Percentiles rank a stretch among this genome's conserved stretches.
phyloP scores from a whole-genome alignment of 2,113 vertebrate species.

The Thamnophis sirtalis region DNA sequence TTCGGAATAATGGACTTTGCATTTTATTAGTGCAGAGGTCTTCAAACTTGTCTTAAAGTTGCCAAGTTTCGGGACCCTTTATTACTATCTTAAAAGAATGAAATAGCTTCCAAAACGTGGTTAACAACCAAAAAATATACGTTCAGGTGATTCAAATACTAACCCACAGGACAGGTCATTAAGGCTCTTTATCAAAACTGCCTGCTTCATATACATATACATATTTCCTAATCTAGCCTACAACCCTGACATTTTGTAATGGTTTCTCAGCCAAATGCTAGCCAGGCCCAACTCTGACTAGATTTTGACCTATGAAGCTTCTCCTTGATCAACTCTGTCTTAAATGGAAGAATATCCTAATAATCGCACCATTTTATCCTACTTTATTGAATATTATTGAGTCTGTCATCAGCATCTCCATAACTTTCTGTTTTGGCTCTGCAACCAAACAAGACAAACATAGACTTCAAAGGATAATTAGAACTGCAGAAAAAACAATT shows the following conservation, averaged over 20 bases:
- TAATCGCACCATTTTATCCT: not conserved
- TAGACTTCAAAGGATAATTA: too few relatives aligned
- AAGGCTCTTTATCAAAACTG: not conserved
- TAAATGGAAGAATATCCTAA: not conserved
- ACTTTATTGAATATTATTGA: too few relatives aligned
- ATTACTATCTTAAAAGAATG: not conserved
- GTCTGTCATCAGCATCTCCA: too few relatives aligned
- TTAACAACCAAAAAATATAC: not conserved
- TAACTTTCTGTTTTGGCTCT: too few relatives aligned
- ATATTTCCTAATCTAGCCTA: not conserved
- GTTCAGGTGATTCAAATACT: not conserved
- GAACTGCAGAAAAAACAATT: too few relatives aligned
- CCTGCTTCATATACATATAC: too few relatives aligned
- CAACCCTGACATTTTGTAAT: not conserved
- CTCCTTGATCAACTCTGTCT: not conserved
- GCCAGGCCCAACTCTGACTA: not conserved
- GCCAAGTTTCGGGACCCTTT: too few relatives aligned
- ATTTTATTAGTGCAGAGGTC: not conserved
- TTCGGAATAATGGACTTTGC: not conserved
- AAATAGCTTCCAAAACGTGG: not conserved
- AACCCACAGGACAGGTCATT: not conserved
- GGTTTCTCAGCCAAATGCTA: not conserved
- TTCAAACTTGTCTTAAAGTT: too few relatives aligned
- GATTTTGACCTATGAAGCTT: not conserved
- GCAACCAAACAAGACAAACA: too few relatives aligned